A percentile compares a stretch with the other conserved stretches of the same genome.
Conservation (phyloP, 2,113 vertebrate genomes). For the Mastomys natalensis region DNA sequence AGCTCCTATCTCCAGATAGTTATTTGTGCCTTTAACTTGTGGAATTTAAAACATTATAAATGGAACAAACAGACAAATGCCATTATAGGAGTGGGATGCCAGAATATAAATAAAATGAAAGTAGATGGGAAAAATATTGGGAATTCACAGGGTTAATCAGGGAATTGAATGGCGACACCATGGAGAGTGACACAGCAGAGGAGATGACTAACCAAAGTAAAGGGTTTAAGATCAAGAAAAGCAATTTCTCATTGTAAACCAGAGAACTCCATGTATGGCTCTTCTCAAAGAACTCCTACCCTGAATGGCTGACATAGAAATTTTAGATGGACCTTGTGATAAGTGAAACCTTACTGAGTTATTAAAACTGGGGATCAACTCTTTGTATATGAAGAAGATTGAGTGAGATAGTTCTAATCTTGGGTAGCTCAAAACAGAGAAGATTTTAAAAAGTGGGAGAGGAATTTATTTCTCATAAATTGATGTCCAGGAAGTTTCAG, state of each 20-base stretch:
- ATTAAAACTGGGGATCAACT: not conserved
- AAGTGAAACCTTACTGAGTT: not conserved
- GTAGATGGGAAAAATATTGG: not conserved
- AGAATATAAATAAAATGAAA: not conserved
- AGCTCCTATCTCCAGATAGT: not conserved
- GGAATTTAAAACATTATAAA: not conserved
- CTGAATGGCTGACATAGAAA: not conserved
- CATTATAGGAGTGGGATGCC: not conserved
- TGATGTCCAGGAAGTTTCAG: not conserved
- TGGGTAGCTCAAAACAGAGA: no score
- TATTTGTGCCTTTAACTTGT: not conserved
- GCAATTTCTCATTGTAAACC: not conserved
- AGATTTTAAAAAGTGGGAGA: not conserved
- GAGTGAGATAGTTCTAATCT: not conserved
- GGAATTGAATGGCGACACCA: not conserved
- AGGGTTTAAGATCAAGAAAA: not conserved
- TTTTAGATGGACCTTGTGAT: not conserved
- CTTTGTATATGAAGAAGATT: not conserved
- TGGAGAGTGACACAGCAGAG: not conserved
- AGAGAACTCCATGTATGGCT: not conserved
- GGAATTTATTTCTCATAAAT: not conserved
- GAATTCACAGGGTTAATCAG: fast-evolving
- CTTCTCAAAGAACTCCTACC: not conserved
- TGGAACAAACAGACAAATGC: no score
- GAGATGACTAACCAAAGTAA: not conserved